Conservation (phyloP, 2,113 vertebrate genomes). For the Eonycteris spelaea region DNA sequence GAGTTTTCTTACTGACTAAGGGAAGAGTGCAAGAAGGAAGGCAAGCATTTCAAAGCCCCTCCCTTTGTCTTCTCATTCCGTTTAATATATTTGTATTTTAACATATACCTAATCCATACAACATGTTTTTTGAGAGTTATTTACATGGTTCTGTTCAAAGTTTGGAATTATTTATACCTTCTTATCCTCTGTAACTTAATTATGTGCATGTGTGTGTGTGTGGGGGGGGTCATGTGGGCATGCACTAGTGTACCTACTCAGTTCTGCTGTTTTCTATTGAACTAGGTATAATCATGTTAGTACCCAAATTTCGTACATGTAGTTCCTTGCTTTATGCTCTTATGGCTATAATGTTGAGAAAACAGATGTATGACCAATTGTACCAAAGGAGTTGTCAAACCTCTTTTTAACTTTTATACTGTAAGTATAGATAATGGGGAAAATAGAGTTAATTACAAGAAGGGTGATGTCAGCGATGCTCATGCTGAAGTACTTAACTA, state of each 20-base stretch:
- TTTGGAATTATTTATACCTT: background rate
- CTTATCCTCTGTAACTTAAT: background rate
- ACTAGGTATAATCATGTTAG: background rate
- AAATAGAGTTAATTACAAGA: conserved; percentile 35
- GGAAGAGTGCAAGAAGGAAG: background rate
- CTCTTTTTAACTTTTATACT: background rate
- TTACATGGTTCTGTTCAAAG: background rate
- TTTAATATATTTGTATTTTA: background rate
- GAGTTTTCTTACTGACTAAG: background rate
- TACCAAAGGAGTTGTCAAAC: background rate
- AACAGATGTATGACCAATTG: background rate
- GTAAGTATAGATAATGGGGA: background rate
- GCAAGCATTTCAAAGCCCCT: background rate
- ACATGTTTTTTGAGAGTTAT: background rate
- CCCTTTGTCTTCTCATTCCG: background rate
- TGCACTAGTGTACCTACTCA: background rate
- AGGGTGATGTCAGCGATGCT: background rate
- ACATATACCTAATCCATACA: background rate
- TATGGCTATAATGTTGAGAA: background rate
- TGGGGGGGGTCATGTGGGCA: background rate
- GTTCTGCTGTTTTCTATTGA: background rate
- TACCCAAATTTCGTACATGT: background rate
- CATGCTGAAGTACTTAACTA: background rate
- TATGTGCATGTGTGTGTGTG: background rate
- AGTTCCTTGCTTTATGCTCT: background rate